phyloP scores from a whole-genome alignment of 2,113 vertebrate genomes.

The Microcebus griseorufus region DNA sequence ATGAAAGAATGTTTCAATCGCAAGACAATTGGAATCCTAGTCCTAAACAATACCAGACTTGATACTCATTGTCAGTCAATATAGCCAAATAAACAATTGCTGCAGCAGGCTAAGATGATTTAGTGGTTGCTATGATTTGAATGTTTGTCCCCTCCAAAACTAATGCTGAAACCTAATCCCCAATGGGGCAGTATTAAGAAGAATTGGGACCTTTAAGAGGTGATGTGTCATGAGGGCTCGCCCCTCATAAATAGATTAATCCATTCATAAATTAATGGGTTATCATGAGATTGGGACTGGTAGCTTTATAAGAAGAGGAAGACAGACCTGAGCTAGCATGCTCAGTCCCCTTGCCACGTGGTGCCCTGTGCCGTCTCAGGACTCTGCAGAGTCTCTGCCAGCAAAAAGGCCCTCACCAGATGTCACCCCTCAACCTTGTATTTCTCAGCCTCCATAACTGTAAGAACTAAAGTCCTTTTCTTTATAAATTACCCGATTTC shows the following conservation, averaged over 20 bases:
- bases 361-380: not conserved
- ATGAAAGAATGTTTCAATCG: constrained; percentile 29
- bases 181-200: not conserved
- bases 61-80: not conserved
- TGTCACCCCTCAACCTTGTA: not conserved
- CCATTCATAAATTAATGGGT: not conserved
- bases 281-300: not conserved
- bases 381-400: not conserved
- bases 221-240: not conserved
- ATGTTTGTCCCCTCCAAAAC: not conserved
- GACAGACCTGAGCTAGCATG: not conserved
- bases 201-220: not conserved
- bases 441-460: not conserved
- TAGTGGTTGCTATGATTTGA: not conserved
- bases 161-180: not conserved
- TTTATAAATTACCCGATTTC: not conserved
- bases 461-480: not conserved
- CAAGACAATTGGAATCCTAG: not conserved
- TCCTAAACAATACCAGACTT: not conserved
- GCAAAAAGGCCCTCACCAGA: not conserved
- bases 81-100: not conserved
- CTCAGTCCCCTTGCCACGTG: not conserved
- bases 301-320: not conserved
- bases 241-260: not conserved
- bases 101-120: not conserved